These are phyloP conservation scores for Apostichopus leukothele DNA, from an alignment of 53 echinoderm and acorn worm species.

Conservation along the genomic window DNA sequence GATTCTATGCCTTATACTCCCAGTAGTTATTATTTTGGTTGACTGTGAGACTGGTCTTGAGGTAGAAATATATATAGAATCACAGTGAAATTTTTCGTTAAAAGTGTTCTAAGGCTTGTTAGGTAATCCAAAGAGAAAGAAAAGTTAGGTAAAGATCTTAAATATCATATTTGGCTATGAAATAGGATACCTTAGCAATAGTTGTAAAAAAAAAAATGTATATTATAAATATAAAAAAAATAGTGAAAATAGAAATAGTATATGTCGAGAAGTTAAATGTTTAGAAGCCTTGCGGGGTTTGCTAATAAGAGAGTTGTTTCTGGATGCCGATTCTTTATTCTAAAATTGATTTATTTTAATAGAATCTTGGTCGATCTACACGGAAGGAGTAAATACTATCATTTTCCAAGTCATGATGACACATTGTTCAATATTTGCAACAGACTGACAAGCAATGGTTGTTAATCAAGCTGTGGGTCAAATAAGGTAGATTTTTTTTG, in stretches of 20 bases:
- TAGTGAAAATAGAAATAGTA: too few relatives aligned
- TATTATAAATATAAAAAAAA: too few relatives aligned
- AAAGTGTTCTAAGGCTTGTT: not conserved
- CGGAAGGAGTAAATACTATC: too few relatives aligned
- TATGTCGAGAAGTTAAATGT: not conserved
- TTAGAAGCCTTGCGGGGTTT: not conserved
- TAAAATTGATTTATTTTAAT: too few relatives aligned
- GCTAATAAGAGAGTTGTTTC: not conserved
- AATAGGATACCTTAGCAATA: not conserved
- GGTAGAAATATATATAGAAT: not conserved
- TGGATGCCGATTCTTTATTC: not conserved
- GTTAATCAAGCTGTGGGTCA: too few relatives aligned
- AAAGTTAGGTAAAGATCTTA: not conserved
- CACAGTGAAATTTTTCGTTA: not conserved
- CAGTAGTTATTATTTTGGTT: constrained; percentile 11
- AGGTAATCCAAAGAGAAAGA: not conserved
- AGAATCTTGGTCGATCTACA: too few relatives aligned
- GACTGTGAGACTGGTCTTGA: not conserved
- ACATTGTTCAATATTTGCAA: not conserved
- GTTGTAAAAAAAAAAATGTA: not conserved
- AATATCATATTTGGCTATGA: not conserved
- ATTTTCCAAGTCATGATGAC: not conserved
- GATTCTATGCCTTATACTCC: not conserved
- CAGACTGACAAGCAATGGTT: too few relatives aligned
- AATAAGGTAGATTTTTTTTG: too few relatives aligned